Base-by-base conservation (phyloP, 64 coral and sea anemone species). In the Astreopora myriophthalma region DNA sequence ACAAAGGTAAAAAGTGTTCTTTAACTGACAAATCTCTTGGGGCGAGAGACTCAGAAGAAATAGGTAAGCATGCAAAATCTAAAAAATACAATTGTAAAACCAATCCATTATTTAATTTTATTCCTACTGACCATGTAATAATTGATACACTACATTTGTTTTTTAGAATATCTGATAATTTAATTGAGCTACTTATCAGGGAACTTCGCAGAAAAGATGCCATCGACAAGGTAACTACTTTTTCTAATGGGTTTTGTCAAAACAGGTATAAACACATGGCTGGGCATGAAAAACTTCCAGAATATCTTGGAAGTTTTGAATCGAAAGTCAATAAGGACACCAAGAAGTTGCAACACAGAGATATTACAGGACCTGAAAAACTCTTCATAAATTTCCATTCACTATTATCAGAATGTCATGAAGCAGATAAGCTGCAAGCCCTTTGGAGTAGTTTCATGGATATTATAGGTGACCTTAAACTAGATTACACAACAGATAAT, bases 71-170 rank as follows among this genome's bases (percentile, higher is more conserved):
- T 85, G 51, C 82, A 65, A 85, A 13, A 46, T 22, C 62, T 35
- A 85, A 69, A 32, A 12, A 69, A 24, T 69, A 70, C n/a, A 85
- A 85, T 23, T 69, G 82, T 69, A 65, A 85, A 85, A 63, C 32
- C 19, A 34, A 60, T 35, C 66, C 84, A 48, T 64, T 87, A 1
- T 87, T 87, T 87, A n/a, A 38, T 69, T 87, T 62, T 34, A 80
- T 90, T 52, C 38, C 75, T 44, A 42, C 81, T 26, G 75, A 90
- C 36, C 88, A 90, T 81, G 75, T 90, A 44, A 79, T 90, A 1
- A 90, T 86, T 22, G 82, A 69, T 10, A 24, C 82, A 5, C 39
- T 87, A 34, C 67, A 72, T 30, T 23, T 73, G 20, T 86, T 86
- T 66, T 28, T 86, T 1, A 70, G 84, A 39, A 86, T 86, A 23